phyloP scores from a whole-genome alignment of 2,113 vertebrate genomes.

The Anoplopoma fimbria region DNA sequence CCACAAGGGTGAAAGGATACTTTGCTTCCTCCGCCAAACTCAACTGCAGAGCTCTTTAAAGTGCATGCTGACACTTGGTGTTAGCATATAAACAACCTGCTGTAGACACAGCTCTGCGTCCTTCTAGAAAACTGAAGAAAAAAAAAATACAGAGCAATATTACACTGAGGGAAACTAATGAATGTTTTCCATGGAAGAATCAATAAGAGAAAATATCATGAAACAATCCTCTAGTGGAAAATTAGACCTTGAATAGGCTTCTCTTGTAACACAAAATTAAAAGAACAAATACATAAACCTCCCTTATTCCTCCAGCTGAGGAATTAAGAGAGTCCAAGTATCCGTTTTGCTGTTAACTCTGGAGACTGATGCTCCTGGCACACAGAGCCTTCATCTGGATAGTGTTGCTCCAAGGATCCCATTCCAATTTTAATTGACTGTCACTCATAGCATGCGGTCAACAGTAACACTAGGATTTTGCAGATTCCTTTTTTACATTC shows the following conservation, averaged over 20 bases:
- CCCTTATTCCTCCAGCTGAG: constrained; percentile 26
- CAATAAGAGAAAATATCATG: not conserved
- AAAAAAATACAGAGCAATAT: constrained; percentile 6
- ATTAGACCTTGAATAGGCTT: not conserved
- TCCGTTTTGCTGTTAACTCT: constrained; percentile 48
- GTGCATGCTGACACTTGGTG: constrained; percentile 33
- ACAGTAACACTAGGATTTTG: constrained; percentile 66
- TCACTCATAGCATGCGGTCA: constrained; percentile 76
- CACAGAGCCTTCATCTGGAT: constrained; percentile 64
- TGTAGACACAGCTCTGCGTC: constrained; percentile 18
- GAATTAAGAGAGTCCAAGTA: constrained; percentile 38
- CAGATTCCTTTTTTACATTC: constrained; percentile 74
- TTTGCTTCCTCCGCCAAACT: constrained; percentile 50
- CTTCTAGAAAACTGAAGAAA: constrained; percentile 4
- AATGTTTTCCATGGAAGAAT: not conserved
- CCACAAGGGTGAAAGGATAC: constrained; percentile 70
- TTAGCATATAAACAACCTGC: constrained; percentile 49
- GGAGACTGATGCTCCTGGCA: constrained; percentile 61
- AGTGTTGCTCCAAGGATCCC: constrained; percentile 65
- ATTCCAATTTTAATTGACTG: constrained; percentile 80
- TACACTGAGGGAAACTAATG: not conserved
- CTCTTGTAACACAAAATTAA: constrained; percentile 26
- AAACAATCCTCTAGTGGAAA: constrained; percentile 25
- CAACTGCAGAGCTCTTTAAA: constrained; percentile 52
- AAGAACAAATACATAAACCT: constrained; percentile 13